A percentile compares a stretch with the other conserved stretches of the same genome.
phyloP scores from a whole-genome alignment of 1,140 invertebrate genomes.

The Eumeta japonica region DNA sequence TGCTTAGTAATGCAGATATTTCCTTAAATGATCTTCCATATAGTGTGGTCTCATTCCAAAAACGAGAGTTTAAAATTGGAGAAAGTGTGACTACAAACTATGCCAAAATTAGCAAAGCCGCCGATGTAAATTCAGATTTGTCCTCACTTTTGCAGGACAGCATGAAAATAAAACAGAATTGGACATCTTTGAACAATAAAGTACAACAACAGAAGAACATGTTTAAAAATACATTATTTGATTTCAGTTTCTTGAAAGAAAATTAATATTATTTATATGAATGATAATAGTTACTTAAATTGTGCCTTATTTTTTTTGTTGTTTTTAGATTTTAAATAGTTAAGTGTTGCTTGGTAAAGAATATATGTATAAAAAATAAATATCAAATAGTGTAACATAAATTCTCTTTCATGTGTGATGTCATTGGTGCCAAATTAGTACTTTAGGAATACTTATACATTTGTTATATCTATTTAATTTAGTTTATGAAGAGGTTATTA shows the following conservation, averaged over 20 bases:
- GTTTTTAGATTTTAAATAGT: no score
- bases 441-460: no score
- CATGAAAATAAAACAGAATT: constrained; percentile 34
- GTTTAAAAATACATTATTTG: constrained; percentile 26
- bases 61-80: constrained; percentile 43
- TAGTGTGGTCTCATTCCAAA: constrained; percentile 44
- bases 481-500: no score
- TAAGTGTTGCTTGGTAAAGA: no score
- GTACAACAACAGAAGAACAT: constrained; percentile 30
- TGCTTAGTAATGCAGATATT: constrained; percentile 28
- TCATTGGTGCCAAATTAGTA: no score
- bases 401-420: no score
- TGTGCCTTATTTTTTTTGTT: constrained; percentile 2
- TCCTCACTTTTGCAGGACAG: constrained; percentile 44
- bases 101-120: constrained; percentile 20
- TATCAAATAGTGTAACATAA: no score
- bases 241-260: constrained; percentile 42
- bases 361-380: no score
- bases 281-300: neutral
- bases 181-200: constrained; percentile 30
- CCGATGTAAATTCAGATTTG: constrained; percentile 23
- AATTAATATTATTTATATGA: constrained; percentile 4
- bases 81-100: constrained; percentile 30
- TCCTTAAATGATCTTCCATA: constrained; percentile 36
- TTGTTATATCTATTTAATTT: no score